Conservation (phyloP, 1,140 invertebrate genomes). For the Drosophila santomea region DNA sequence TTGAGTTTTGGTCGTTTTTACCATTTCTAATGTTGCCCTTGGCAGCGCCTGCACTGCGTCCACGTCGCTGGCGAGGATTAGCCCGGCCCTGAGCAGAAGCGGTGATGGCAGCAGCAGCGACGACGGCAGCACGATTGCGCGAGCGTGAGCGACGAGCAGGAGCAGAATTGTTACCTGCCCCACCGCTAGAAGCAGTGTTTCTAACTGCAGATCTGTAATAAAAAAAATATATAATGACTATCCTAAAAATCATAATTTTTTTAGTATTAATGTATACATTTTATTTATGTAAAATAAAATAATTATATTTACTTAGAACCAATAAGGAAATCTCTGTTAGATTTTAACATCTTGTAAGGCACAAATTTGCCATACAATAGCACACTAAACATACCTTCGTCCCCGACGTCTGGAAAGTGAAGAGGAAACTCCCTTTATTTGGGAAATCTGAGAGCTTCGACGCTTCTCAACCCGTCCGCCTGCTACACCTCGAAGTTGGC, state of each 20-base stretch:
- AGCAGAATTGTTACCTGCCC: constrained; percentile 32
- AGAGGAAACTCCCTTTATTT: constrained; percentile 45
- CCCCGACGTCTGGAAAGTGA: constrained; percentile 45
- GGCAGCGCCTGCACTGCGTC: constrained; percentile 58
- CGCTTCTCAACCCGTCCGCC: constrained; percentile 76
- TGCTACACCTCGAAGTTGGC: constrained; percentile 64
- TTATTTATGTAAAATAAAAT: no score
- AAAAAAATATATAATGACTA: background rate
- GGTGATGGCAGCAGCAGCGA: constrained; percentile 39
- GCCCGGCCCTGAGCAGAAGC: constrained; percentile 34
- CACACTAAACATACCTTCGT: constrained; percentile 60
- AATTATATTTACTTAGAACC: no score
- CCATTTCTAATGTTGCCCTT: constrained; percentile 59
- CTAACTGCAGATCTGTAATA: constrained; percentile 55
- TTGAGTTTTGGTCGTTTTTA: constrained; percentile 46
- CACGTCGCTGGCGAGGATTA: constrained; percentile 55
- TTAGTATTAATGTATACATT: no score
- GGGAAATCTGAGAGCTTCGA: constrained; percentile 44
- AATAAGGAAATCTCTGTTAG: background rate
- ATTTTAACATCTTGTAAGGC: background rate
- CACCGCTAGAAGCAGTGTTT: constrained; percentile 42
- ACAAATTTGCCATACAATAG: no score
- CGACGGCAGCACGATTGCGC: constrained; percentile 51
- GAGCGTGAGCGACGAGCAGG: constrained; percentile 59
- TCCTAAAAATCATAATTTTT: background rate